A percentile compares a stretch with the other conserved stretches of the same genome.
These are phyloP conservation scores for Tapirus terrestris DNA, from an alignment of 2,113 vertebrate species.

Conservation along the genomic window DNA sequence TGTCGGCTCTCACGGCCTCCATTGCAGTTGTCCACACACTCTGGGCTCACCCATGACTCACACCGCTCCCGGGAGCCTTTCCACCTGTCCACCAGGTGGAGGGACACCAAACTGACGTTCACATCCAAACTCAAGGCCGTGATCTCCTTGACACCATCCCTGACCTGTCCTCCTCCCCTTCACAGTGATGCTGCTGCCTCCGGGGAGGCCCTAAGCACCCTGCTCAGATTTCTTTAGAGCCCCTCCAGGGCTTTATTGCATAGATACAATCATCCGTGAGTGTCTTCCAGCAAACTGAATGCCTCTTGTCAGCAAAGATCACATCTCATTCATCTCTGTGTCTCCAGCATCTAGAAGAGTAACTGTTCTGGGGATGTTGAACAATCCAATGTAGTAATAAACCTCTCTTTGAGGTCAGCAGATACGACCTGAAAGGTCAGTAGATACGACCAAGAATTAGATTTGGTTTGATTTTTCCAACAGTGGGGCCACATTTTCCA, in stretches of 20 bases:
- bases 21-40: not conserved
- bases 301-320: not conserved
- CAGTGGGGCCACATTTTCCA: not conserved
- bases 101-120: not conserved
- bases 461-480: not conserved
- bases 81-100: too few species aligned
- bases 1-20: rapidly evolving
- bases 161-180: not conserved
- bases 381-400: not conserved
- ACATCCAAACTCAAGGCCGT: not conserved
- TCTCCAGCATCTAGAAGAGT: not conserved
- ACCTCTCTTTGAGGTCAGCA: not conserved
- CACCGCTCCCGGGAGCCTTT: not conserved
- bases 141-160: not conserved
- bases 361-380: not conserved
- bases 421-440: not conserved
- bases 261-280: not conserved
- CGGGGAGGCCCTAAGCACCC: not conserved
- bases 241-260: not conserved
- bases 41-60: not conserved
- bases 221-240: not conserved
- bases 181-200: not conserved
- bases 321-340: not conserved
- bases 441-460: not conserved
- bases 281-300: not conserved